Evolutionary conservation across 2,113 vertebrate genomes (phyloP), one percentile per base, ranked within the genome.

Genomic region (Rhombomys opimus): DNA sequence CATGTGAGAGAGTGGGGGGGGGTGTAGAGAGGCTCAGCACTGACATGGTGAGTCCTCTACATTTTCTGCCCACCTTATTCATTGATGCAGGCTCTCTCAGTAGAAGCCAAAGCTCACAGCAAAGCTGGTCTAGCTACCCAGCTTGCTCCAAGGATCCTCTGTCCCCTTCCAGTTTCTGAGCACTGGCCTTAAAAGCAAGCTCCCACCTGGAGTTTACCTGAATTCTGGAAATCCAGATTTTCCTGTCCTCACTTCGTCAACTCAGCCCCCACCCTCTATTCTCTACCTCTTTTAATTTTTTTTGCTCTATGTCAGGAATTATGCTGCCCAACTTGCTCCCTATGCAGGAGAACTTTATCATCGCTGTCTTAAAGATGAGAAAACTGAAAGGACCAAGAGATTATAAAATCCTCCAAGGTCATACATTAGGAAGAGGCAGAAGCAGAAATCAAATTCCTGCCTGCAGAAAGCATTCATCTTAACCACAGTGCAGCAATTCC

Each of bases 361-460:
- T 52, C 35, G 54, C 67, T 63, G 46, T 70, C 76, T 95, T 59
- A 80, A 3, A 76, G 92, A 50, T 68, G 10, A 87, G 27, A 41
- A 96, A 80, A 87, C 35, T 52, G 20, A 93, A 65, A 91, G 84
- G 7, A 18, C 14, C 30, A 22, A 75, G 32, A 46, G 7, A 67
- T 78, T 67, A 68, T 78, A 68, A 61, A 67, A 59, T 72, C 92
- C 27, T 25, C 25, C 59, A 46, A 90, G 80, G 30, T 75, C 81
- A n/a, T 46, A 78, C 9, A 70, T 20, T 68, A 77, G 25, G 67
- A 82, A 95, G 85, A 73, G 27, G 20, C 67, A 91, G 11, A 90
- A 92, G n/a, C 59, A 5, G 89, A 94, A 91, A 93, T 76, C 73
- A 78, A 70, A 84, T 38, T 63, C 9, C 46, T 68, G 15, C n/a